phyloP scores from a whole-genome alignment of 2,113 vertebrate genomes.

The Scophthalmus maximus region DNA sequence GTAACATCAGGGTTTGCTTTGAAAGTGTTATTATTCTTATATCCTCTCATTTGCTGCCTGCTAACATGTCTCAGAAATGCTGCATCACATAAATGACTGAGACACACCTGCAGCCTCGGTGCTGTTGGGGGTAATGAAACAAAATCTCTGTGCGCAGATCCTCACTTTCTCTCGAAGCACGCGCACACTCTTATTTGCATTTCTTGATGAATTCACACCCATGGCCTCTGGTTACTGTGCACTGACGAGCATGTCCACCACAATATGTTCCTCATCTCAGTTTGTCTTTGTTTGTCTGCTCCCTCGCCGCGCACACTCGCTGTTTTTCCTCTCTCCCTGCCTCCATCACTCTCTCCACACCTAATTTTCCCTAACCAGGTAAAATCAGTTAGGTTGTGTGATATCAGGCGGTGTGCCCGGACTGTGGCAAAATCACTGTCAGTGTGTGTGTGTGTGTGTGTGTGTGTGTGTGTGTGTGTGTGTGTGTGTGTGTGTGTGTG shows the following conservation, averaged over 20 bases:
- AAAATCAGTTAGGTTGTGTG: slow-evolving; percentile 35
- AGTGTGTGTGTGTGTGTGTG: not conserved
- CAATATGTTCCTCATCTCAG: slow-evolving; percentile 39
- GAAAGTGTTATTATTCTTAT: not conserved
- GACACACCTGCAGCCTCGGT: slow-evolving; percentile 11
- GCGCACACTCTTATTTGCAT: slow-evolving; percentile 26
- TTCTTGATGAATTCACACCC: slow-evolving; percentile 25
- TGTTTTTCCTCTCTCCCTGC: slow-evolving; percentile 3
- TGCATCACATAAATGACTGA: slow-evolving; percentile 9
- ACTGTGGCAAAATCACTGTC: slow-evolving; percentile 34
- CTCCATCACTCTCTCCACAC: slow-evolving; percentile 2
- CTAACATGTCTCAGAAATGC: slow-evolving; percentile 21
- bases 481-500: not conserved
- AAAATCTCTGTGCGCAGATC: slow-evolving; percentile 13
- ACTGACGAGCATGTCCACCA: slow-evolving; percentile 14
- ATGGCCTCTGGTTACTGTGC: not conserved
- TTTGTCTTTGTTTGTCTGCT: slow-evolving; percentile 35
- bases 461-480: no score
- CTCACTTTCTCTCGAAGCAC: not conserved
- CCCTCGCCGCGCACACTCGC: not conserved
- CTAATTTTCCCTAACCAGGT: slow-evolving; percentile 22
- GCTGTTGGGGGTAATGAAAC: slow-evolving; percentile 9
- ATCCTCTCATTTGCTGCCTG: not conserved
- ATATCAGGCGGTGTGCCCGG: slow-evolving; percentile 23
- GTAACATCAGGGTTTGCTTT: not conserved